Percentiles rank a stretch among this genome's conserved stretches.
These are phyloP conservation scores for Ageneiosus marmoratus DNA, from an alignment of 2,113 vertebrate species.

Conservation along the genomic window DNA sequence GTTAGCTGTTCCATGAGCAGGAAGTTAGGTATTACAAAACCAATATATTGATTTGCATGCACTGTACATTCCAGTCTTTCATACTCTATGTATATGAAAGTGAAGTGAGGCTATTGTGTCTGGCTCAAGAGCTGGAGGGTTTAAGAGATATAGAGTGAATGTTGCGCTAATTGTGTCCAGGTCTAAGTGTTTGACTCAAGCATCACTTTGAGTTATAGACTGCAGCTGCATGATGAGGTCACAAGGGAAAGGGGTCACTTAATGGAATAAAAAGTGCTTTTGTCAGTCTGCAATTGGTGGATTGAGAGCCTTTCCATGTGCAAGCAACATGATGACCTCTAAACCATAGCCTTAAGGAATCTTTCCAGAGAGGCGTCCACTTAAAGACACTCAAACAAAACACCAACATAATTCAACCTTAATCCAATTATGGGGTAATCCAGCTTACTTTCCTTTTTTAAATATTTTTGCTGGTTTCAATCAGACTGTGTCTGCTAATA, in stretches of 20 bases:
- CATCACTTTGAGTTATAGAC: conserved; percentile 30
- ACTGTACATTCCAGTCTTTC: not conserved
- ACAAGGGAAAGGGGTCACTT: conserved; percentile 18
- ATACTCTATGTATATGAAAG: not conserved
- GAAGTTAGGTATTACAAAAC: not conserved
- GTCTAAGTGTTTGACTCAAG: not conserved
- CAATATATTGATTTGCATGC: conserved; percentile 2
- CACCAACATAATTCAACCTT: conserved; percentile 11
- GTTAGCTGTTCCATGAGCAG: not conserved
- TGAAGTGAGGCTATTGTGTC: not conserved
- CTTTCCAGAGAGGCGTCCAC: not conserved
- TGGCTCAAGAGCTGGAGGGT: not conserved
- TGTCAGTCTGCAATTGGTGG: not conserved
- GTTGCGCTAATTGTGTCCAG: not conserved
- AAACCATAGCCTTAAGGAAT: conserved; percentile 10
- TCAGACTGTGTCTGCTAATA: conserved; percentile 8
- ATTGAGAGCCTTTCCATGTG: conserved; percentile 5
- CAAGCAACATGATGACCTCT: not conserved
- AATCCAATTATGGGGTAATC: conserved; percentile 19
- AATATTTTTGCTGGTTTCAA: not conserved
- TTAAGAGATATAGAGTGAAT: not conserved
- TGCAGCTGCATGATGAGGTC: conserved; percentile 37
- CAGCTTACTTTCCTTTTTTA: not conserved
- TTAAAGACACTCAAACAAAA: conserved; percentile 4
- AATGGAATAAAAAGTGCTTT: conserved; percentile 9